Base-by-base conservation (phyloP, 2,113 vertebrate species). In the Calyptomena viridis region DNA sequence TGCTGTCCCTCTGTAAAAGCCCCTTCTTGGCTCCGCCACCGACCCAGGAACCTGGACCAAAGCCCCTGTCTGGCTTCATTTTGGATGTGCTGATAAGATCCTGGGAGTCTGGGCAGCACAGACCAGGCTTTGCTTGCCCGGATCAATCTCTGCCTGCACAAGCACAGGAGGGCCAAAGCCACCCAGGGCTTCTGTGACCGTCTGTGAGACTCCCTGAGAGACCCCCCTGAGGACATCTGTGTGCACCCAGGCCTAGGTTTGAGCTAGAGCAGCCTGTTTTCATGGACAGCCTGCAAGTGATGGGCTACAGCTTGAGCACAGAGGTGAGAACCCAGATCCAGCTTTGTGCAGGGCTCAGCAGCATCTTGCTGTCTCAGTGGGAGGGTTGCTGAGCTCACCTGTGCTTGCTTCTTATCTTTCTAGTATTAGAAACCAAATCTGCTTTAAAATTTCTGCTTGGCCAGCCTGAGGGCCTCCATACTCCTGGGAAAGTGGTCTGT, bases 381-480 rank as follows among this genome's bases (percentile, higher is more conserved):
- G 63, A 49, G 23, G 35, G 22, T 55, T 55, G 27, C 46, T 3
- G 4, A 53, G 35, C 59, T 82, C 35, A 42, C 58, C 31, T 72
- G 50, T 59, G 31, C 39, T 81, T 80, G n/a, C 49, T 75, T 58
- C 58, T 76, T 55, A 22, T 15, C 63, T 66, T 72, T 49, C n/a
- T 1, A 3, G 27, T 37, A 17, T 82, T 66, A 53, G 46, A 82
- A 90, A 27, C 27, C 23, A 49, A 86, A 82, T 37, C 82, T 82
- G 35, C 52, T 90, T 77, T 56, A 56, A 47, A 53, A 72, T n/a
- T 19, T n/a, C 39, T 76, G 11, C 14, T 28, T 33, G 31, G 35
- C 24, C 35, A 35, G 49, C n/a, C 74, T 6, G 4, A 59, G n/a
- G 28, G 24, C 42, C 47, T 74, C 75, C 0, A 2, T 1, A 0